Evolutionary conservation across 2,888 invertebrate genomes (phyloP).

Genomic region (Lepidochrysops patricia): DNA sequence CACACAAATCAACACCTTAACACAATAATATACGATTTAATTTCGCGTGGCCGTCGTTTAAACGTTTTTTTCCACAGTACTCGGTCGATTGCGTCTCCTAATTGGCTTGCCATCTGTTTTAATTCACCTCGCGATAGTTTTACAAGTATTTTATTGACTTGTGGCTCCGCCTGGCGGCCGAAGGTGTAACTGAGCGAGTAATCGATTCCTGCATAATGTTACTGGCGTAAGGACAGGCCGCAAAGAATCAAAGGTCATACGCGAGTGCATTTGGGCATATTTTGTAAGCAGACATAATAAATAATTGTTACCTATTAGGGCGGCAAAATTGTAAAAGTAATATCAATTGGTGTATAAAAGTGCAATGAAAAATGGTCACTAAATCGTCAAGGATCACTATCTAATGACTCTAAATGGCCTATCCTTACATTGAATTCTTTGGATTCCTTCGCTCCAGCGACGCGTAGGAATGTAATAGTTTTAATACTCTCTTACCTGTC

Average conservation of each 20-base stretch:
- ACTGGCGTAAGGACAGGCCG: background rate
- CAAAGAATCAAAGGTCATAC: background rate
- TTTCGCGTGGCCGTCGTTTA: slow-evolving; percentile 34
- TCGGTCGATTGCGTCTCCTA: slow-evolving; percentile 72
- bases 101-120: slow-evolving; percentile 73
- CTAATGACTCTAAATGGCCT: background rate
- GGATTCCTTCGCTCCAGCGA: slow-evolving; percentile 57
- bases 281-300: no score
- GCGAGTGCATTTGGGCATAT: background rate
- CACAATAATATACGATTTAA: slow-evolving; percentile 31
- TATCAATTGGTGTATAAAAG: no score
- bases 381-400: background rate
- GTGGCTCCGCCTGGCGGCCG: slow-evolving; percentile 67
- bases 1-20: slow-evolving; percentile 40
- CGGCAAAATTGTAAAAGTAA: no score
- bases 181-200: slow-evolving; percentile 62
- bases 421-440: slow-evolving; percentile 17
- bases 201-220: slow-evolving; percentile 56
- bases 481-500: slow-evolving; percentile 19
- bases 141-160: slow-evolving; percentile 73
- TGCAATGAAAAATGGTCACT: no score
- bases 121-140: slow-evolving; percentile 74
- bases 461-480: slow-evolving; percentile 41
- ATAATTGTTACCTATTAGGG: no score
- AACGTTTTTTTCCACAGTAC: slow-evolving; percentile 63